phyloP scores from a whole-genome alignment of 2,113 vertebrate genomes.

The Leucosticte australis region DNA sequence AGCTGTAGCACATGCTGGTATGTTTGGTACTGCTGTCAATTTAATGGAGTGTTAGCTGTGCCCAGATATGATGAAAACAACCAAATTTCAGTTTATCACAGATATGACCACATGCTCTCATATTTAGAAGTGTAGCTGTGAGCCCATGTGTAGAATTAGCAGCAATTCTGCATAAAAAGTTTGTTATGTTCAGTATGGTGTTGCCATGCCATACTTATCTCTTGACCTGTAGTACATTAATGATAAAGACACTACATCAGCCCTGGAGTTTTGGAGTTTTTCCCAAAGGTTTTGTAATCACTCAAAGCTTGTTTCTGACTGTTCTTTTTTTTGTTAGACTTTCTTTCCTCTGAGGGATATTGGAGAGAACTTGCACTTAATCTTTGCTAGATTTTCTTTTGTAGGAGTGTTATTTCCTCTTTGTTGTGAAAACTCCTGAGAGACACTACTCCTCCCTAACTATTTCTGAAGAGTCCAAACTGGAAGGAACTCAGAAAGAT shows the following conservation, averaged over 20 bases:
- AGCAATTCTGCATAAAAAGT: neutral
- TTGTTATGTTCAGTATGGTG: neutral
- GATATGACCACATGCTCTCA: neutral
- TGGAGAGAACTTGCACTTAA: neutral
- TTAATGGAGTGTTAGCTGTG: neutral
- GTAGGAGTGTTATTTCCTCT: conserved; percentile 23
- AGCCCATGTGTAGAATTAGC: neutral
- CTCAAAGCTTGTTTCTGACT: neutral
- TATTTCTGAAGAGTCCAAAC: neutral
- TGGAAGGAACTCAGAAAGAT: conserved; percentile 11
- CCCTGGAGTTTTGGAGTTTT: neutral
- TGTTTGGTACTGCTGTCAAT: neutral
- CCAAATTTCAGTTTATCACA: neutral
- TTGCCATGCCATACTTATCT: neutral
- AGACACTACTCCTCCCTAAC: neutral
- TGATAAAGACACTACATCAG: neutral
- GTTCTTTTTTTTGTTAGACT: neutral
- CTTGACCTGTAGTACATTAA: neutral
- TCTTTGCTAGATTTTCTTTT: neutral
- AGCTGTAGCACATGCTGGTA: neutral
- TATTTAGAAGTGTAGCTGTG: neutral
- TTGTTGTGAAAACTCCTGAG: neutral
- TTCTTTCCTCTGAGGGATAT: neutral
- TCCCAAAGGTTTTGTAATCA: neutral
- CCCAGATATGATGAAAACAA: neutral